Evolutionary conservation across 2,797 vertebrate species (phyloP).

Genomic region (Phrynocephalus vlangalii): DNA sequence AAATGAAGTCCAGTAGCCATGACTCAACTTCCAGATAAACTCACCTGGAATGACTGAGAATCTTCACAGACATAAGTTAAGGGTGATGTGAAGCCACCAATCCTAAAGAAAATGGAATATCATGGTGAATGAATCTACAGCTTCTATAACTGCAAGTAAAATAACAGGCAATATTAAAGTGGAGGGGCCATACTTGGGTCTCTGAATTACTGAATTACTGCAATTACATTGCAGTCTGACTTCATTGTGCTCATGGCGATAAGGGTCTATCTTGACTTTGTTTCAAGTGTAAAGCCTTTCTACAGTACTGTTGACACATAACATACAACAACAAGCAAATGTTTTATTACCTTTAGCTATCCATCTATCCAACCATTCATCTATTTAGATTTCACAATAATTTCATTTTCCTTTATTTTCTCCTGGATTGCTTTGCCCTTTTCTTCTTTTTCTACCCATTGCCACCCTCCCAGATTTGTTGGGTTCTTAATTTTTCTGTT

Average conservation of each 20-base stretch:
- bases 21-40: no score
- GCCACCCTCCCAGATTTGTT: constrained; percentile 84
- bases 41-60: no score
- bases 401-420: constrained; percentile 74
- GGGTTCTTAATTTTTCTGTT: constrained; percentile 66
- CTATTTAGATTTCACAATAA: constrained; percentile 67
- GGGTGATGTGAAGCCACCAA: neutral
- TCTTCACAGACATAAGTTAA: no score
- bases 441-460: constrained; percentile 72
- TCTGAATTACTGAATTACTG: neutral
- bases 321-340: neutral
- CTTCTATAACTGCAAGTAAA: neutral
- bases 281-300: neutral
- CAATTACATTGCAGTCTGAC: neutral
- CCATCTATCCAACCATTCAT: constrained; percentile 30
- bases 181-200: neutral
- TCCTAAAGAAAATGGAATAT: constrained; percentile 2
- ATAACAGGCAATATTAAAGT: constrained; percentile 4
- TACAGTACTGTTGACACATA: neutral
- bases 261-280: neutral
- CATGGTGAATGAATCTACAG: neutral
- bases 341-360: neutral
- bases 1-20: no score
- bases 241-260: neutral
- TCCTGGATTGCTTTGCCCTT: constrained; percentile 14